Percentiles rank a stretch among this genome's conserved stretches.
Evolutionary conservation across 2,113 vertebrate genomes (phyloP).

Genomic region (Thryonomys swinderianus): DNA sequence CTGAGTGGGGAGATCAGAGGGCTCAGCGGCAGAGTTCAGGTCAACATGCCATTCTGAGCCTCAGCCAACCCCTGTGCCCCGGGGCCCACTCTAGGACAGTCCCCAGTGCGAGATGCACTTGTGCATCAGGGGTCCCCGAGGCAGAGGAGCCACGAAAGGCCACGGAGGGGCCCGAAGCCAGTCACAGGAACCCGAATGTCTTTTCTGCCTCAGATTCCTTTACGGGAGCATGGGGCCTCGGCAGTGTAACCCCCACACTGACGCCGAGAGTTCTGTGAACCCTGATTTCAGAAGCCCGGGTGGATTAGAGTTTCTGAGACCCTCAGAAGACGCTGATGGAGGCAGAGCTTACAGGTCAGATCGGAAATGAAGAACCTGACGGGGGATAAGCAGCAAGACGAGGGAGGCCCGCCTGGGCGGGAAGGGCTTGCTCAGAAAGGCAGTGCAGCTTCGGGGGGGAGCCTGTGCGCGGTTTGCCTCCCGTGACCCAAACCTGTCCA

Average conservation of each 20-base stretch:
- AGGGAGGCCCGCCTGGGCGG: not conserved
- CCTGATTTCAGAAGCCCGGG: not conserved
- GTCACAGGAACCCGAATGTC: not conserved
- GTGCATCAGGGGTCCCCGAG: not conserved
- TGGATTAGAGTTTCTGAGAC: not conserved
- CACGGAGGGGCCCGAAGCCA: not conserved
- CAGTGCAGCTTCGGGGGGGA: not conserved
- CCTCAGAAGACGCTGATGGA: accelerated
- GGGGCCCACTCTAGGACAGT: not conserved
- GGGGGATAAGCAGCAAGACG: not conserved
- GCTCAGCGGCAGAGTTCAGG: not conserved
- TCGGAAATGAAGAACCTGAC: not conserved
- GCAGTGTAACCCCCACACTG: not conserved
- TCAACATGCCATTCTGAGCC: not conserved
- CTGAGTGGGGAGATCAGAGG: not conserved
- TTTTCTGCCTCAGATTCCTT: not conserved
- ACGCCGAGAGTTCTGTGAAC: not conserved
- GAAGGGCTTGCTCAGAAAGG: not conserved
- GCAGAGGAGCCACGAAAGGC: not conserved
- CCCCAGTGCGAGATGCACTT: not conserved
- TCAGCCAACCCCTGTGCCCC: not conserved
- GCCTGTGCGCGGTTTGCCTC: not conserved
- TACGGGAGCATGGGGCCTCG: not conserved
- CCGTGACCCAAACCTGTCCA: not conserved
- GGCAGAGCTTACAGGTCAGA: not conserved